phyloP scores from a whole-genome alignment of 2,113 vertebrate species.

The Orcinus orca region DNA sequence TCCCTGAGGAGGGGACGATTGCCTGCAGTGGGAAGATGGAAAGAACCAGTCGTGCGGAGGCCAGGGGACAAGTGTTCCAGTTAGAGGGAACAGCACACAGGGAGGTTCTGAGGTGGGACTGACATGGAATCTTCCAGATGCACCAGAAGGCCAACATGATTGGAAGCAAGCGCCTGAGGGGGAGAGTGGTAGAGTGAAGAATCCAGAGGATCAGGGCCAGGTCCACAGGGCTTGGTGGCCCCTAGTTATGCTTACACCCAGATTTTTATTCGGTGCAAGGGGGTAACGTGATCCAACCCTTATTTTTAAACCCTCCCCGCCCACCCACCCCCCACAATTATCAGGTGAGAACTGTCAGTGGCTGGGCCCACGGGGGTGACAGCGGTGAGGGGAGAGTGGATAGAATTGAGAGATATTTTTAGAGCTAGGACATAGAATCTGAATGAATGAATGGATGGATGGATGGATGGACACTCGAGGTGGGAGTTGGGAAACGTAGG shows the following conservation, averaged over 20 bases:
- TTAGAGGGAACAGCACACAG: not conserved
- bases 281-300: not conserved
- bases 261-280: not conserved
- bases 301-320: not conserved
- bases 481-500: not conserved
- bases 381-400: not conserved
- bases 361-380: rapidly evolving
- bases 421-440: not conserved
- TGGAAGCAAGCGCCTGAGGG: not conserved
- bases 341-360: not conserved
- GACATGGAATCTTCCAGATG: not conserved
- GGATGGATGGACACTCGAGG: not conserved
- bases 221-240: rapidly evolving
- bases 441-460: not conserved
- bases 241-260: not conserved
- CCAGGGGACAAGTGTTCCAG: not conserved
- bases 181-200: no score
- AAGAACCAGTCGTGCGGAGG: not conserved
- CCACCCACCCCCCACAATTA: no score
- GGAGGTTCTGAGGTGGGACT: rapidly evolving
- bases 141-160: not conserved
- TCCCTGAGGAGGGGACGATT: not conserved
- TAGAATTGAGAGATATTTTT: not conserved
- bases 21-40: not conserved
- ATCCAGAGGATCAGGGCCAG: not conserved